Conservation (phyloP, 1,140 invertebrate genomes). For the Anthonomus grandis region DNA sequence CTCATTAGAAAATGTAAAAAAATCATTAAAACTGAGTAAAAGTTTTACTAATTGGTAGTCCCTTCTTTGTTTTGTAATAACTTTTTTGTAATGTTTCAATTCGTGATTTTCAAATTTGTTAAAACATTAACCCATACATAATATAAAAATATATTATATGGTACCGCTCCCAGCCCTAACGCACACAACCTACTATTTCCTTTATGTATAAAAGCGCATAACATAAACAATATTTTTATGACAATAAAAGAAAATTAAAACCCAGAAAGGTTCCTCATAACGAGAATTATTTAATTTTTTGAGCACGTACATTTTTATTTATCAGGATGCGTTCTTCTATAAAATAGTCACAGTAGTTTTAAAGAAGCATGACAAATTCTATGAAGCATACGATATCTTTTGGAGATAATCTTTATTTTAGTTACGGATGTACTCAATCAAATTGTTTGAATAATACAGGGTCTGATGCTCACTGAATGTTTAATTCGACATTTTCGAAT, state of each 20-base stretch:
- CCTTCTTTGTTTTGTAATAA: no score
- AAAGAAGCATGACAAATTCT: not conserved
- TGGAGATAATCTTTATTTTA: not conserved
- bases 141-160: not conserved
- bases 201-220: not conserved
- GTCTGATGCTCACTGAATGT: no score
- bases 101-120: no score
- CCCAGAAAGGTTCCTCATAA: not conserved
- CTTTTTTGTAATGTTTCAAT: no score
- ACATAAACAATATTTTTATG: constrained; percentile 20
- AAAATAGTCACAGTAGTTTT: not conserved
- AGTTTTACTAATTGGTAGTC: no score
- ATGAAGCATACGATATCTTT: not conserved
- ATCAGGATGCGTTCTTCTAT: not conserved
- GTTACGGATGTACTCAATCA: not conserved
- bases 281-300: not conserved
- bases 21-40: no score
- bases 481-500: no score
- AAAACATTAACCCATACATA: no score
- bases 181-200: not conserved
- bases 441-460: not conserved
- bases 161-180: not conserved
- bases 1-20: no score
- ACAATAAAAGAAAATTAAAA: not conserved
- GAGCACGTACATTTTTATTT: not conserved